A percentile compares a stretch with the other conserved stretches of the same genome.
phyloP scores from a whole-genome alignment of 2,888 invertebrate genomes.

The Athrips mouffetella region DNA sequence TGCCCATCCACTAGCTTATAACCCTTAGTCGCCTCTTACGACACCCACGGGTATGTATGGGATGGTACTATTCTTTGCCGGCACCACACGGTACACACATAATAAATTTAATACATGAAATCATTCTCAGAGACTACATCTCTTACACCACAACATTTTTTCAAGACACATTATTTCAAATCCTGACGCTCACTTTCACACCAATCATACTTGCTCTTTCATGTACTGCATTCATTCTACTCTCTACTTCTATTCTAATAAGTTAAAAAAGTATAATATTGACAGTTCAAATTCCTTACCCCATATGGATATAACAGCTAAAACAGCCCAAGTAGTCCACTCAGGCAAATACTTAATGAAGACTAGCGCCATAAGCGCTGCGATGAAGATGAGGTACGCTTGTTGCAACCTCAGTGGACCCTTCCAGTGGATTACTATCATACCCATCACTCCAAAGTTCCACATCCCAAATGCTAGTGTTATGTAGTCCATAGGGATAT shows the following conservation, averaged over 20 bases:
- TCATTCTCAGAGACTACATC: no score
- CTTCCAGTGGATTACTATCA: constrained; percentile 99
- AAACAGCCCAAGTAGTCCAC: constrained; percentile 99
- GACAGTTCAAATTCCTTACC: constrained; percentile 80
- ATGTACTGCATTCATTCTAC: background rate
- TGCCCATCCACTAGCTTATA: no score
- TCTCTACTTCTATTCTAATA: no score
- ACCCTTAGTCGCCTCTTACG: no score
- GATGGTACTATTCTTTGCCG: no score
- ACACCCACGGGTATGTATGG: no score
- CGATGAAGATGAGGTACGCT: constrained; percentile 97
- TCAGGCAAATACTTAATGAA: constrained; percentile 99
- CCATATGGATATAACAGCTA: constrained; percentile 98
- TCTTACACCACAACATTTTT: no score
- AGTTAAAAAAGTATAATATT: background rate
- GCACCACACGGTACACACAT: no score
- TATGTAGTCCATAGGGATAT: constrained; percentile 97
- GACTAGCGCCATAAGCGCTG: constrained; percentile 98
- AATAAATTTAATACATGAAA: no score
- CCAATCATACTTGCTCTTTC: no score
- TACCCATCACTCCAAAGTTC: constrained; percentile 98
- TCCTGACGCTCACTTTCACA: no score
- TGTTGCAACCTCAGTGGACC: constrained; percentile 96
- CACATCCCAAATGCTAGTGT: constrained; percentile 93
- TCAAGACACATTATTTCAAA: no score